phyloP scores from a whole-genome alignment of 2,888 invertebrate genomes.

The Orthonychiurus folsomi region DNA sequence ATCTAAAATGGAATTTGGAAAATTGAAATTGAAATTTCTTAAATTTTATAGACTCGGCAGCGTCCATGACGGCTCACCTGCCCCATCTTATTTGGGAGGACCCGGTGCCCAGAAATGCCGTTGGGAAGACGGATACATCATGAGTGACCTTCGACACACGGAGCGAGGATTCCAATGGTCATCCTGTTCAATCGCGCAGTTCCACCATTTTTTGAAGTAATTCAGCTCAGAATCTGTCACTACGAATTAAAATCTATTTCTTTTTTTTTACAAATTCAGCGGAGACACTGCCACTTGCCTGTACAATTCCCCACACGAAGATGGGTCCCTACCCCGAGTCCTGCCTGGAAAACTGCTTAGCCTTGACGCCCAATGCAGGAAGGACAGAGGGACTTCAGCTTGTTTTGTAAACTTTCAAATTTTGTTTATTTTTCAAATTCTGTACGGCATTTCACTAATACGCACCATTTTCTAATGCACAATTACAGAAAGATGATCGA shows the following conservation, averaged over 20 bases:
- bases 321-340: conserved; percentile 77
- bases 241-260: conserved; percentile 13
- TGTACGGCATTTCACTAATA: neutral
- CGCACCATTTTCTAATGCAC: conserved; percentile 12
- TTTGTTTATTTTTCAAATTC: neutral
- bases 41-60: conserved; percentile 64
- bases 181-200: conserved; percentile 81
- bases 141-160: conserved; percentile 87
- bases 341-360: conserved; percentile 80
- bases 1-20: no score
- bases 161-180: conserved; percentile 94
- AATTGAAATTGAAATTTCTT: neutral
- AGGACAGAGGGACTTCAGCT: conserved; percentile 82
- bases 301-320: conserved; percentile 87
- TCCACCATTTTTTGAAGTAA: conserved; percentile 91
- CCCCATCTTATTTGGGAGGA: conserved; percentile 85
- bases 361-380: conserved; percentile 83
- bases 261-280: conserved; percentile 51
- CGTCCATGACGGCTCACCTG: conserved; percentile 92
- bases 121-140: conserved; percentile 93
- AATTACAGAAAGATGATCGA: conserved; percentile 78
- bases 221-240: neutral
- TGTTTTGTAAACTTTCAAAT: conserved; percentile 56
- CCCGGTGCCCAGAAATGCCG: conserved; percentile 89
- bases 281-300: conserved; percentile 89